These are phyloP conservation scores for Centrocercus urophasianus DNA, from an alignment of 2,113 vertebrate genomes.

Conservation along the genomic window DNA sequence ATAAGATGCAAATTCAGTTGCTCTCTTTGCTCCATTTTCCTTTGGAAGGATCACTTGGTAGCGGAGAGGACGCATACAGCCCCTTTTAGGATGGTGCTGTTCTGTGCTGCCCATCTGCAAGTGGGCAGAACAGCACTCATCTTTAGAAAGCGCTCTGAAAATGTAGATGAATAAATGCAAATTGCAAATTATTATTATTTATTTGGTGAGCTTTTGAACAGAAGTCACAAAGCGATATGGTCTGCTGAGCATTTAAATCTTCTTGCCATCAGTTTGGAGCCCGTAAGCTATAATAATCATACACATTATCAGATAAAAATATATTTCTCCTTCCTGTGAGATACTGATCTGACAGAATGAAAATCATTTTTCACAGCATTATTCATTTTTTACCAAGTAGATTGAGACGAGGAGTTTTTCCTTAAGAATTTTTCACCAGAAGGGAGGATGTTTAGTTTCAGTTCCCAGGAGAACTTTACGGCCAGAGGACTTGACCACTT, in stretches of 20 bases:
- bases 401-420: constrained; percentile 6
- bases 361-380: not conserved
- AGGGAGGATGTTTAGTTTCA: not conserved
- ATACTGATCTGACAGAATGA: not conserved
- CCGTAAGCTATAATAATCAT: not conserved
- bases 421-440: not conserved
- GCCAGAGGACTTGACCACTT: constrained; percentile 32
- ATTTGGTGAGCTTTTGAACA: not conserved
- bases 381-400: not conserved
- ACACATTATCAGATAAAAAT: not conserved
- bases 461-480: constrained; percentile 18
- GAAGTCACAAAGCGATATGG: not conserved
- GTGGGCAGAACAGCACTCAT: not conserved
- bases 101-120: not conserved
- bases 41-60: not conserved
- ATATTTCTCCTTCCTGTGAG: not conserved
- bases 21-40: not conserved
- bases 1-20: not conserved
- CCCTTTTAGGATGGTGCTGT: not conserved
- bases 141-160: not conserved
- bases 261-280: not conserved
- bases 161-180: not conserved
- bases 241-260: not conserved
- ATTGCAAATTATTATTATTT: constrained; percentile 29
- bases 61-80: not conserved